Percentiles rank a stretch among this genome's conserved stretches.
Evolutionary conservation across 2,113 vertebrate species (phyloP).

Genomic region (Taxidea taxus): DNA sequence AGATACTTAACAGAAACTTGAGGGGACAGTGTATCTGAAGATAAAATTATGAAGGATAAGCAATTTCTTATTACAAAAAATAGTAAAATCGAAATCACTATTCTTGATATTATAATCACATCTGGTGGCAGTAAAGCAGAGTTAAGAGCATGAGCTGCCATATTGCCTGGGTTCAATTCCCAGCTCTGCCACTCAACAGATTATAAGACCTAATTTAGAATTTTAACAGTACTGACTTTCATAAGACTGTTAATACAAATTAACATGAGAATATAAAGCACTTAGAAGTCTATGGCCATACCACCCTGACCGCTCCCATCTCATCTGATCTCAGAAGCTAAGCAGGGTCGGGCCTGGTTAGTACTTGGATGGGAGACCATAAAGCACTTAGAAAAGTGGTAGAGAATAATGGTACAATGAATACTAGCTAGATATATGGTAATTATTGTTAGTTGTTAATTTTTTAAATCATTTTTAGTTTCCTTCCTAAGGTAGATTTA

Average conservation of each 20-base stretch:
- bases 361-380: too few relatives aligned
- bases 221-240: background rate
- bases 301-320: too few relatives aligned
- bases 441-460: background rate
- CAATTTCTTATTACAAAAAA: conserved; percentile 1
- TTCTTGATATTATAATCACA: background rate
- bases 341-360: too few relatives aligned
- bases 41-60: conserved; percentile 7
- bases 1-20: background rate
- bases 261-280: background rate
- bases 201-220: background rate
- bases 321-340: too few relatives aligned
- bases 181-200: background rate
- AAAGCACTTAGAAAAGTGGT: background rate
- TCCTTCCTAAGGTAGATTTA: background rate
- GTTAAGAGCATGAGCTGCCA: background rate
- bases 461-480: background rate
- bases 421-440: background rate
- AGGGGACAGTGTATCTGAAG: background rate
- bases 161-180: background rate
- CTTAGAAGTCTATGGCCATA: too few relatives aligned
- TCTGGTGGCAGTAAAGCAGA: background rate
- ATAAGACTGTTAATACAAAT: background rate
- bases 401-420: background rate
- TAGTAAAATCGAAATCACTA: conserved; percentile 26